phyloP scores from a whole-genome alignment of 2,888 invertebrate species.

The Drosophila kokeensis region DNA sequence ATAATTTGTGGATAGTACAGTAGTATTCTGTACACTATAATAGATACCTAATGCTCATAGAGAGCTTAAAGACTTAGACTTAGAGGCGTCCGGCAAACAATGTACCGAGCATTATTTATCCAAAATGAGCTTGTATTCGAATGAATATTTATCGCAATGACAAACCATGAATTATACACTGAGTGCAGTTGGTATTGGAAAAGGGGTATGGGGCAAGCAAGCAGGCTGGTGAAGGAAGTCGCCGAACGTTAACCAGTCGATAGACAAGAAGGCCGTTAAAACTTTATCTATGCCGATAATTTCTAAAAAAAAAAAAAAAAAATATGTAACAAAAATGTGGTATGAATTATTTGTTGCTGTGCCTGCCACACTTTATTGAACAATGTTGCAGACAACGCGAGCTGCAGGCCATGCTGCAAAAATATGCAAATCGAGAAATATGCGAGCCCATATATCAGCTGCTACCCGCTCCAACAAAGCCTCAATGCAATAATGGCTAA shows the following conservation, averaged over 20 bases:
- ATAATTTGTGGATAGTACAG: neutral
- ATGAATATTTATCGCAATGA: conserved; percentile 57
- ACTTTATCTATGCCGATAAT: conserved; percentile 54
- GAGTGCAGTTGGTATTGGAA: neutral
- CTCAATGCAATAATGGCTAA: conserved; percentile 19
- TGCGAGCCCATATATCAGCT: conserved; percentile 31
- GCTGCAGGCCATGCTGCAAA: conserved; percentile 21
- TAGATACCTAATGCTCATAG: neutral
- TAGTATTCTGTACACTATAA: neutral
- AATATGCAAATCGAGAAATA: conserved; percentile 40
- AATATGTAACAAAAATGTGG: conserved; percentile 10
- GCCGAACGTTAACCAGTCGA: neutral
- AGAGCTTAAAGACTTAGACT: neutral
- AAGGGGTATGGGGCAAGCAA: neutral
- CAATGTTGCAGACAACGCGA: conserved; percentile 36
- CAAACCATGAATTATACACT: conserved; percentile 1
- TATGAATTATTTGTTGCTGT: conserved; percentile 48
- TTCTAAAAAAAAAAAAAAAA: conserved; percentile 31
- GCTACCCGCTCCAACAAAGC: neutral
- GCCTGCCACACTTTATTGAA: conserved; percentile 27
- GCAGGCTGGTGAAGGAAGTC: neutral
- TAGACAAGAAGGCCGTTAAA: neutral
- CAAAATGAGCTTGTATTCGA: conserved; percentile 39
- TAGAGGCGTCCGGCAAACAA: neutral
- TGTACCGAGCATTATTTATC: conserved; percentile 34